Conservation (phyloP, 1,140 invertebrate genomes). For the Drosophila repletoides region DNA sequence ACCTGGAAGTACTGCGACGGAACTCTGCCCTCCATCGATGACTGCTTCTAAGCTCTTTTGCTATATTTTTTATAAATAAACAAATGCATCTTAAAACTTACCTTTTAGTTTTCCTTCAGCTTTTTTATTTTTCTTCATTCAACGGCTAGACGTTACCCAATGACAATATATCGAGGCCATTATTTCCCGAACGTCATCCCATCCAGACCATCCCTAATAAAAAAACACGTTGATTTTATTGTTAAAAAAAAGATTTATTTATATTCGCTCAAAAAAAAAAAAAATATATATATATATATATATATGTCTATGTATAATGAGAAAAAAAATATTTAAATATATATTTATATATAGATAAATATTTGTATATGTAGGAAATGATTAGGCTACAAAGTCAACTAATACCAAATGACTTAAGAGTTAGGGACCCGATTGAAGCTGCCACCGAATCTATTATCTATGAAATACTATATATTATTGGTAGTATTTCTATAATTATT, state of each 20-base stretch:
- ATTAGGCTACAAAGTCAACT: constrained; percentile 4
- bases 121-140: neutral
- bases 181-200: too few species aligned
- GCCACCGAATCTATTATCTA: constrained; percentile 62
- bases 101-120: neutral
- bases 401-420: constrained; percentile 32
- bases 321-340: constrained; percentile 30
- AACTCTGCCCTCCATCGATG: constrained; percentile 45
- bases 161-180: too few species aligned
- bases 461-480: constrained; percentile 10
- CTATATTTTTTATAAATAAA: neutral
- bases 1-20: constrained; percentile 52
- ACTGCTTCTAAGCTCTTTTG: constrained; percentile 47
- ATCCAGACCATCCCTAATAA: too few species aligned
- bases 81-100: neutral
- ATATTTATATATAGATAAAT: neutral
- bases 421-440: constrained; percentile 70
- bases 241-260: constrained; percentile 26
- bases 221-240: neutral
- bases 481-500: constrained; percentile 27
- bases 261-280: constrained; percentile 7
- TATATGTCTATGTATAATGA: too few species aligned
- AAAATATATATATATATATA: constrained; percentile 19
- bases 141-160: too few species aligned
- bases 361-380: too few species aligned